Conservation (phyloP, 2,888 invertebrate genomes). For the Drosophila cyrtoloma region DNA sequence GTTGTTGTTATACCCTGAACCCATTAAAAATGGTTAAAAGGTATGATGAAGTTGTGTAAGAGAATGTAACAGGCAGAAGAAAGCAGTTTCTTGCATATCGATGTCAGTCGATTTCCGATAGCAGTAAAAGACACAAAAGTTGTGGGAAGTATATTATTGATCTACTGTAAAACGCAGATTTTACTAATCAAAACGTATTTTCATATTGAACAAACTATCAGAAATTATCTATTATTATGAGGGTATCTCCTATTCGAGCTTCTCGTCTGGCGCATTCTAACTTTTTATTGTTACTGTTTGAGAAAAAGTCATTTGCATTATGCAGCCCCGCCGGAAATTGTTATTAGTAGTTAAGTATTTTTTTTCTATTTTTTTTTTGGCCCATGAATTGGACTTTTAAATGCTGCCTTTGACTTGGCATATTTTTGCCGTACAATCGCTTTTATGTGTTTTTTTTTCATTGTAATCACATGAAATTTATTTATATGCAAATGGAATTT, state of each 20-base stretch:
- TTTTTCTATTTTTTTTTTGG: constrained; percentile 38
- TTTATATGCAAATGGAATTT: constrained; percentile 73
- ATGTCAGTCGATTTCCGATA: background rate
- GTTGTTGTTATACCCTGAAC: background rate
- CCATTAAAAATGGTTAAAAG: background rate
- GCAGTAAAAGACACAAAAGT: background rate
- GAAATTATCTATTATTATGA: background rate
- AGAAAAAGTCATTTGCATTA: constrained; percentile 78
- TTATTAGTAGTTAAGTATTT: constrained; percentile 69
- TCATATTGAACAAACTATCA: background rate
- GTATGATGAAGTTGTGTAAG: background rate
- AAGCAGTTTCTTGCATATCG: background rate
- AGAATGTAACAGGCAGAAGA: background rate
- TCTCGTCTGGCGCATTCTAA: background rate
- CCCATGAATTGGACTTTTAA: constrained; percentile 73
- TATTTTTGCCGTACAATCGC: constrained; percentile 38
- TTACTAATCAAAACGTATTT: background rate
- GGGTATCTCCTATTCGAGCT: background rate
- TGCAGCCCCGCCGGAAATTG: constrained; percentile 75
- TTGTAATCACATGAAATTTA: constrained; percentile 59
- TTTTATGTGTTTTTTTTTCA: constrained; percentile 4
- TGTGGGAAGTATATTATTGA: background rate
- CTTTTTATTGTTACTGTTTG: constrained; percentile 59
- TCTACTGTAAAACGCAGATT: background rate
- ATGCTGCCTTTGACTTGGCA: constrained; percentile 73